Base-by-base conservation (phyloP, 2,888 invertebrate genomes). In the Phrixothrix hirtus region DNA sequence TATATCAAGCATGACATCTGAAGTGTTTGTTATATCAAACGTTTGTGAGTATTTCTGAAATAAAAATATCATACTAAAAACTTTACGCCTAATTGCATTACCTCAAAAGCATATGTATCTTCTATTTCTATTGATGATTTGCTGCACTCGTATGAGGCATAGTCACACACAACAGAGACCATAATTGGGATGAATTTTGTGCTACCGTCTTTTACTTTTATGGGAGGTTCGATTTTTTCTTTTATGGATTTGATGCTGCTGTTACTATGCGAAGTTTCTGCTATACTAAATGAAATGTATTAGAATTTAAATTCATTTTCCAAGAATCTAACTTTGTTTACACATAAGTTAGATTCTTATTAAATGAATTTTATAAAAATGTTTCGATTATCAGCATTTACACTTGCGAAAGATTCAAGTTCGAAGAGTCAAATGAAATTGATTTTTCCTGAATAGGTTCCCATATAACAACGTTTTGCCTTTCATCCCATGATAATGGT, bases 91-190 rank as follows among this genome's bases (percentile, higher is more conserved):
- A n/a, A n/a, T n/a, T n/a, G n/a, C n/a, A n/a, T n/a, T 62, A 79
- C 79, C 69, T 78, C 75, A 46, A 75, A 83, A 64, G 84, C 79
- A 57, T 81, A 79, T 0, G 83, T 84, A 57, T 84, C 82, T 1
- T 70, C 71, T 51, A 85, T 75, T 35, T 63, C 36, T 12, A 79
- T 76, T 34, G 79, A 75, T 1, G 69, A 58, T n/a, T 79, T 65
- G 1, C 71, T 63, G 56, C 79, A 80, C 1, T 57, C 54, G 58
- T 80, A 84, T 60, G 76, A 76, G 0, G 80, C 75, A 58, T 80
- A 83, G 60, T 81, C 81, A 1, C 81, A 80, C 10, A 71, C 68
- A 1, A 78, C 80, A 1, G 78, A 79, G 55, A 83, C 74, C 2
- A 80, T 65, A 1, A 84, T 63, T 9, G 78, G 67, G 50, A 84